Percentiles rank a stretch among this genome's conserved stretches.
phyloP scores from a whole-genome alignment of 2,888 invertebrate species.

The Spilosoma lubricipeda region DNA sequence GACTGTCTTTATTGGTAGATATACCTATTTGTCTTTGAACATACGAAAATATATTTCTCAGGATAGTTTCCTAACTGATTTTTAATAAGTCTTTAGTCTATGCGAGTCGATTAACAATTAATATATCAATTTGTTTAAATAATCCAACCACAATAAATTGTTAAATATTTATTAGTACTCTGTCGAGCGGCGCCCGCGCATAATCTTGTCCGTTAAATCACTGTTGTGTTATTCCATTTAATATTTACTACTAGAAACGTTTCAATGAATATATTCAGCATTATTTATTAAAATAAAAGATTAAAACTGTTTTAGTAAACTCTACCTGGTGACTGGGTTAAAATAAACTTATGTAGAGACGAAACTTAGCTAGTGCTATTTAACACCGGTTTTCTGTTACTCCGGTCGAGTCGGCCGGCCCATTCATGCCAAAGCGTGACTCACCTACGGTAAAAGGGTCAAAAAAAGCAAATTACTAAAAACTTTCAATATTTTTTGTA shows the following conservation, averaged over 20 bases:
- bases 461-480: too few relatives aligned
- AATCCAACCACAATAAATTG: constrained; percentile 42
- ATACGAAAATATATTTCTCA: not conserved
- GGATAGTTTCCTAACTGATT: not conserved
- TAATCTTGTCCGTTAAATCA: constrained; percentile 34
- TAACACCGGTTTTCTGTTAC: too few relatives aligned
- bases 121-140: constrained; percentile 56
- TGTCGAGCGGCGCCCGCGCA: constrained; percentile 30
- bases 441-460: too few relatives aligned
- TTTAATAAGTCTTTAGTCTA: constrained; percentile 2
- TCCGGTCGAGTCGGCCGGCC: too few relatives aligned
- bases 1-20: too few relatives aligned
- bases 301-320: not conserved
- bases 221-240: constrained; percentile 34
- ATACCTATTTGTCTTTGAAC: not conserved
- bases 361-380: too few relatives aligned
- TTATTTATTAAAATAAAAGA: not conserved
- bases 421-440: too few relatives aligned
- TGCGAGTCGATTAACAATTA: constrained; percentile 38
- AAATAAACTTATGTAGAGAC: too few relatives aligned
- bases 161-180: constrained; percentile 51
- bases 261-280: constrained; percentile 45
- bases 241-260: constrained; percentile 35
- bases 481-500: too few relatives aligned
- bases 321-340: too few relatives aligned